phyloP scores from a whole-genome alignment of 2,888 invertebrate genomes.

The Chymomyza amoena region DNA sequence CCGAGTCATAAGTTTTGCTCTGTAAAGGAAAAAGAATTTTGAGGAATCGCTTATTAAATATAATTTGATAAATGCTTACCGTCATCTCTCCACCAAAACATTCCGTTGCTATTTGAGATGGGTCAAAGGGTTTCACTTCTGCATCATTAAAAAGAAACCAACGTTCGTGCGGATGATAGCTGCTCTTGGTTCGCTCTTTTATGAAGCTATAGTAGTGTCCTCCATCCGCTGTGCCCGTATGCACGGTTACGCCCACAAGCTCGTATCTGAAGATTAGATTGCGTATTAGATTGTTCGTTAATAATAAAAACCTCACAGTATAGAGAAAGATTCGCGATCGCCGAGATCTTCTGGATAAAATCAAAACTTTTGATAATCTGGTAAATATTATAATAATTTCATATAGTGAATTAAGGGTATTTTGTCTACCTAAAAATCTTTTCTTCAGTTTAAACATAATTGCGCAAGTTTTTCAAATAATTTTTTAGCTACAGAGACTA shows the following conservation, averaged over 20 bases:
- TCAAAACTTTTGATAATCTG: too few species aligned
- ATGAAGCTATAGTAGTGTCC: constrained; percentile 98
- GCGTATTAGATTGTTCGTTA: not conserved
- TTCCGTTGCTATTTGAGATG: constrained; percentile 95
- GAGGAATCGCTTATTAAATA: constrained; percentile 15
- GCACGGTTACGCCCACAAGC: constrained; percentile 95
- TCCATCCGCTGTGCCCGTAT: constrained; percentile 98
- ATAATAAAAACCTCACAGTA: not conserved
- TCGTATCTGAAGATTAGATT: constrained; percentile 82
- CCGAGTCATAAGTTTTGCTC: constrained; percentile 98
- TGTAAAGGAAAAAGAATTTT: constrained; percentile 70
- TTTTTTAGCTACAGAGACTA: too few species aligned
- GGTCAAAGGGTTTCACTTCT: constrained; percentile 96
- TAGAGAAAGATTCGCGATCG: too few species aligned
- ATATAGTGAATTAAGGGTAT: too few species aligned
- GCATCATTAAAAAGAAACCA: constrained; percentile 96
- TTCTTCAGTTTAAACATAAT: too few species aligned
- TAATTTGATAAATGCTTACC: constrained; percentile 78
- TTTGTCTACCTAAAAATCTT: too few species aligned
- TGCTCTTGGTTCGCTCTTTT: constrained; percentile 86
- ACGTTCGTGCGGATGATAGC: constrained; percentile 86
- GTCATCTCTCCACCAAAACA: constrained; percentile 99
- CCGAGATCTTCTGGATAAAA: too few species aligned
- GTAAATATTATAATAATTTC: too few species aligned
- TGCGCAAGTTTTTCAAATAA: too few species aligned